Percentiles rank a stretch among this genome's conserved stretches.
Evolutionary conservation across 2,797 vertebrate genomes (phyloP).

Genomic region (Cynodonichthys magdalenae): DNA sequence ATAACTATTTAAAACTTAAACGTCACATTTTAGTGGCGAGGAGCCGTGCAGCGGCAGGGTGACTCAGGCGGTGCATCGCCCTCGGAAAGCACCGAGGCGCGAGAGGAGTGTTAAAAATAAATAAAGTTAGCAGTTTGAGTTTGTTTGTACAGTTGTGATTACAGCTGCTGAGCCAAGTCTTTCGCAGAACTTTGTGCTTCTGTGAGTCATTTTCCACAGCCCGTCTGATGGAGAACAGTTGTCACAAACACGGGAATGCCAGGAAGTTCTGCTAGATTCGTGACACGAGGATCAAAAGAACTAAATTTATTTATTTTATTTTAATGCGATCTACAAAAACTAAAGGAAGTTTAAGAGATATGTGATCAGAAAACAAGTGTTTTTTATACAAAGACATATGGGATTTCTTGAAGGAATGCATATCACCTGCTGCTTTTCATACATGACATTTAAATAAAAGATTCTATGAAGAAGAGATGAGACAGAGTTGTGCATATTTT

Average conservation of each 20-base stretch:
- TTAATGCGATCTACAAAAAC: not conserved
- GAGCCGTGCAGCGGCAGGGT: constrained; percentile 17
- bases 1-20: constrained; percentile 33
- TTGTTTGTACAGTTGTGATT: constrained; percentile 20
- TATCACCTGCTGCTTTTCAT: too few relatives aligned
- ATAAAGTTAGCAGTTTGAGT: constrained; percentile 19
- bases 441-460: too few relatives aligned
- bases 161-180: constrained; percentile 6
- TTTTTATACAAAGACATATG: too few relatives aligned
- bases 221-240: not conserved
- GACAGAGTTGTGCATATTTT: too few relatives aligned
- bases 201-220: not conserved
- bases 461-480: too few relatives aligned
- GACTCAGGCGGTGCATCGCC: constrained; percentile 12
- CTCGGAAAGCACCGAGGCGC: constrained; percentile 4
- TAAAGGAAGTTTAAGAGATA: not conserved
- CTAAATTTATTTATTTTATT: not conserved
- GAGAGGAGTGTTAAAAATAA: constrained; percentile 19
- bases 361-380: too few relatives aligned
- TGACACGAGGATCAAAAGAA: not conserved
- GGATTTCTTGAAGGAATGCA: too few relatives aligned
- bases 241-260: not conserved
- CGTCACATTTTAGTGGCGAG: constrained; percentile 4
- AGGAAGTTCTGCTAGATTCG: not conserved
- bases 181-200: not conserved